Evolutionary conservation across 1,140 invertebrate genomes (phyloP).

Genomic region (Steinernema khuongi): DNA sequence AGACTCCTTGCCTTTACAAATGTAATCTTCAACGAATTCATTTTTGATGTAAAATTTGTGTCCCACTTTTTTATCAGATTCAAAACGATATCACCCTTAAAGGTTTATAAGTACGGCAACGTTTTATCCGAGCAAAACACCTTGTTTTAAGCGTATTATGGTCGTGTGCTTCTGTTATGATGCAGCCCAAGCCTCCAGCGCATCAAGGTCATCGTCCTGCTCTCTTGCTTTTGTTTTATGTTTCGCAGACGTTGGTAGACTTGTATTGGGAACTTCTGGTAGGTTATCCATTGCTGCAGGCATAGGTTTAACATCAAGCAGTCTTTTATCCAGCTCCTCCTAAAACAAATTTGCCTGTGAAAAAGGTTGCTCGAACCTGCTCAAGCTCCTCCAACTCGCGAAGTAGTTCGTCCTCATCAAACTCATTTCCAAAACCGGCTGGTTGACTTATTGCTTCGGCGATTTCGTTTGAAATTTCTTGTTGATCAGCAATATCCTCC

Average conservation of each 20-base stretch:
- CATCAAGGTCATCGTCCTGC: neutral
- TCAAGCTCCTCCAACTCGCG: conserved; percentile 14
- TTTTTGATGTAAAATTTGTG: too few relatives aligned
- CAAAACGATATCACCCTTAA: too few relatives aligned
- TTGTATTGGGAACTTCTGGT: neutral
- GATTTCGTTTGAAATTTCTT: conserved; percentile 93
- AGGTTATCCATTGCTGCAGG: neutral
- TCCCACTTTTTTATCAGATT: too few relatives aligned
- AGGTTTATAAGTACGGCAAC: too few relatives aligned
- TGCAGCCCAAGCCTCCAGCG: neutral
- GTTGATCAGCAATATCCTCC: conserved; percentile 97
- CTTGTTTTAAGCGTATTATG: too few relatives aligned
- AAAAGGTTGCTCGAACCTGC: neutral
- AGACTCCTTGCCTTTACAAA: too few relatives aligned
- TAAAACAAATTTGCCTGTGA: conserved; percentile 61
- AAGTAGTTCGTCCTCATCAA: conserved; percentile 69
- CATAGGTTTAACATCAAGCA: conserved; percentile 62
- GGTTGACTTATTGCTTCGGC: conserved; percentile 95
- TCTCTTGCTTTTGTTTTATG: neutral
- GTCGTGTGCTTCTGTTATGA: neutral
- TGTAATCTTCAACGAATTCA: too few relatives aligned
- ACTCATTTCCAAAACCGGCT: conserved; percentile 81
- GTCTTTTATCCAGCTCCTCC: conserved; percentile 66
- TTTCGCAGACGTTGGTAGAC: neutral
- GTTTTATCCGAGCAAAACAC: too few relatives aligned